Base-by-base conservation (phyloP, 2,888 invertebrate species). In the Drosophila mayaguana region DNA sequence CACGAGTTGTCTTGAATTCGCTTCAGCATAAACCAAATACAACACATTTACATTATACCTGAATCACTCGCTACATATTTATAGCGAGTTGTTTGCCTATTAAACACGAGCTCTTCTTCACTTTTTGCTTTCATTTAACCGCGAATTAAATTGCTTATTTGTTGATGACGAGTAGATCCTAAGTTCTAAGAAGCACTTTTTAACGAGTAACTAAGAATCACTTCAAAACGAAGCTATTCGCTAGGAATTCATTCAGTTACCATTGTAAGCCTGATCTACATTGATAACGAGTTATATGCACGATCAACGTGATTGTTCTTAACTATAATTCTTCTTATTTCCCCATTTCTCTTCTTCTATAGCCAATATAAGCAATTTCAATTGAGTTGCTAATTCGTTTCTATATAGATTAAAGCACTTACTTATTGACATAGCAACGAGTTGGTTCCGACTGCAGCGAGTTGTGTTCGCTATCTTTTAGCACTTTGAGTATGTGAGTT, bases 241-340 rank as follows among this genome's bases (percentile, higher is more conserved):
- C 28, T 28, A 48, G 48, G n/a, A 48, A 48, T 48, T 48, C 11
- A 46, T 2, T 8, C 16, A 8, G 9, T 43, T 43, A 20, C 5
- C 2, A 43, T 22, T 25, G 9, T 8, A 25, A 3, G 28, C 25
- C 28, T 25, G 28, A n/a, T 28, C 46, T 46, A n/a, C 16, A 18
- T n/a, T 6, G 28, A 32, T 28, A 50, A 48, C 18, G 32, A 34
- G 32, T 50, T 50, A 18, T 32, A 14, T 20, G 32, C 32, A 48
- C 48, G 32, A 32, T 32, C 14, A 50, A 50, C 32, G 50, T 32
- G 50, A 14, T 50, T 32, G 32, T 50, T 50, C 32, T 50, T 50
- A 20, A 50, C 18, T 50, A 50, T 8, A 34, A 12, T 48, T n/a
- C n/a, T 0, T 28, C 16, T 46, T 25, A 12, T n/a, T 25, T 9